A percentile compares a stretch with the other conserved stretches of the same genome.
Evolutionary conservation across 2,888 invertebrate species (phyloP).

Genomic region (Diploptera punctata): DNA sequence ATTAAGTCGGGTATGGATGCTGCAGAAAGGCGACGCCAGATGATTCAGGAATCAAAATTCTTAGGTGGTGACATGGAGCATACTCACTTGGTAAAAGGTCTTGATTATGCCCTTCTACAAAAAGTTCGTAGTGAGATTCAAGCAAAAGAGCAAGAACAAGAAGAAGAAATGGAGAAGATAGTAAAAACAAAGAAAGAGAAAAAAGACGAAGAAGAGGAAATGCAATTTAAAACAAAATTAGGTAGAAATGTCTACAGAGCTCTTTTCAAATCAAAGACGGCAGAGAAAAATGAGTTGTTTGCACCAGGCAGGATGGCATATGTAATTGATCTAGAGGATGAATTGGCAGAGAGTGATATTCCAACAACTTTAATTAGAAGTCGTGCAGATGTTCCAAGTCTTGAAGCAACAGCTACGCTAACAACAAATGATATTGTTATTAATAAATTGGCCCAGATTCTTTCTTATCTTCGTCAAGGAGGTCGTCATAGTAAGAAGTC

Average conservation of each 20-base stretch:
- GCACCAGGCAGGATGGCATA: constrained; percentile 89
- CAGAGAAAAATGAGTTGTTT: constrained; percentile 89
- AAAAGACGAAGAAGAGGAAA: constrained; percentile 71
- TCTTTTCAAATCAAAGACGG: constrained; percentile 70
- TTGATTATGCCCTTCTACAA: constrained; percentile 89
- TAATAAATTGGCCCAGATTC: constrained; percentile 95
- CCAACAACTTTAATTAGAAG: constrained; percentile 95
- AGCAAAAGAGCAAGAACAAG: constrained; percentile 80
- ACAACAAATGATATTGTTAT: constrained; percentile 89
- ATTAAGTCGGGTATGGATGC: constrained; percentile 93
- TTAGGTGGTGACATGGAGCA: constrained; percentile 99
- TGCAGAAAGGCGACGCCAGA: constrained; percentile 91
- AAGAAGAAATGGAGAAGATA: constrained; percentile 79
- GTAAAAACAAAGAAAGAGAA: constrained; percentile 63
- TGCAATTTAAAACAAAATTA: constrained; percentile 82
- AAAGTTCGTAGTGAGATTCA: constrained; percentile 93
- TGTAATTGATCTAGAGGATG: constrained; percentile 92
- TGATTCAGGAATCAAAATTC: constrained; percentile 98
- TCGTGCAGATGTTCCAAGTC: constrained; percentile 86
- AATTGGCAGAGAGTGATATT: constrained; percentile 85
- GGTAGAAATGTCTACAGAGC: constrained; percentile 75
- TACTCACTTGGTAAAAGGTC: constrained; percentile 98
- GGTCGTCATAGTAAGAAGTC: constrained; percentile 74
- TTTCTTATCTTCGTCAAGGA: constrained; percentile 93
- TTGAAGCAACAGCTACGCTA: constrained; percentile 69